Evolutionary conservation across 2,888 invertebrate genomes (phyloP), one percentile per base, ranked within the genome.

Genomic region (Chrysomela aeneicollis): DNA sequence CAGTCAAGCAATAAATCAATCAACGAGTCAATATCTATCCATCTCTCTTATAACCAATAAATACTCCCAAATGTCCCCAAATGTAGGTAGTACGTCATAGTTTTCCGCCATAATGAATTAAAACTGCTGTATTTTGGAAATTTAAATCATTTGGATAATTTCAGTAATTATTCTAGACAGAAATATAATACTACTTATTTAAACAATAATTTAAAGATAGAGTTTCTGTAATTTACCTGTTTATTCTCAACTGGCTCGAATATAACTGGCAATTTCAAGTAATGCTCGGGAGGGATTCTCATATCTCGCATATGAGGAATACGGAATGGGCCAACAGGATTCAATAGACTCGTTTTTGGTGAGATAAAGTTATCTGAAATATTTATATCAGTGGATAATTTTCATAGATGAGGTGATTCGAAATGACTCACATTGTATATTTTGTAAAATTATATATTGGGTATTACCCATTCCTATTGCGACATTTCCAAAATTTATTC

Each of bases 401-500:
- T 37, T 54, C 10, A 46, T 10, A 15, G 19, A 26, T 21, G 6
- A 5, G 6, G 26, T 26, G 26, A n/a, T 26, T 26, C 6, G 26
- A 26, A 26, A 5, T 26, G 26, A 26, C 63, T 66, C 69, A 73
- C 73, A 71, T 54, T 68, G 69, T 53, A 76, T 75, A 64, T 75
- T 74, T 67, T 73, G 73, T 6, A 74, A 9, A 19, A 67, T 68
- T 32, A 76, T 61, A 22, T 59, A 59, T 59, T 72, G 69, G 2
- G 49, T 61, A 2, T 35, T 59, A 12, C 50, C 63, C 65, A 63
- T 71, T 57, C 75, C 76, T 17, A 74, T 57, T 9, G 66, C 62
- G 6, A 73, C 71, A 30, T 63, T 68, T 6, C 73, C 75, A 60
- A 77, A 76, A 64, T 73, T 66, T 12, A 77, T 49, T 21, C 73